Evolutionary conservation across 2,113 vertebrate genomes (phyloP), one percentile per base, ranked within the genome.

Genomic region (Pedionomus torquatus): DNA sequence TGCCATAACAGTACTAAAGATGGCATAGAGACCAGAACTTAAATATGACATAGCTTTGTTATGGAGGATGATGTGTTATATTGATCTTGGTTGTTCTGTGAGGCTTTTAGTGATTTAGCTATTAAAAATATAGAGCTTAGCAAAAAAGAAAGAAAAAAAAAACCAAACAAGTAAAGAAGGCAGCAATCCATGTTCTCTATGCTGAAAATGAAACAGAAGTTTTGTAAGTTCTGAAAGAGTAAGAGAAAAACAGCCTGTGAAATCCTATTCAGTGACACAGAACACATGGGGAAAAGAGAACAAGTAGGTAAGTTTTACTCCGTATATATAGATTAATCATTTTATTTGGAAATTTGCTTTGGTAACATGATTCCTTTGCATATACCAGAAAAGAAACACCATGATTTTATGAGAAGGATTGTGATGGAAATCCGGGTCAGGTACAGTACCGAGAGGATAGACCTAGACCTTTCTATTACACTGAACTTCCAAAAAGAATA

Each of bases 1-100:
- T 87, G 79, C 77, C 81, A 90, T 95, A 96, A 95, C 51, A 90
- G 63, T 85, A 85, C 76, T 95, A 91, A 97, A 95, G 86, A 95
- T 87, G 75, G 92, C 81, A 93, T 69, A 95, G 97, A 97, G 72
- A 90, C 83, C 72, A 90, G 66, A 92, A 81, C 83, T 87, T 94
- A 92, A 94, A 94, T 86, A 95, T 60, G 70, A 84, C 80, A 84
- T 55, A 91, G 63, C 25, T 98, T 83, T 96, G 23, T 77, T 93
- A 87, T n/a, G 49, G 87, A 85, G 51, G 83, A 60, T 49, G 74
- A 44, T 11, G 7, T 65, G 48, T 86, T 90, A 65, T 54, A 85
- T 77, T 81, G 71, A 85, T 76, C 85, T 96, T 81, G 90, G 71
- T 76, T 19, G 63, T 84, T 63, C 83, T 70, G 21, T 44, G n/a